These are phyloP conservation scores for Trichopoda pennipes DNA, from an alignment of 2,888 invertebrate species.

Conservation along the genomic window DNA sequence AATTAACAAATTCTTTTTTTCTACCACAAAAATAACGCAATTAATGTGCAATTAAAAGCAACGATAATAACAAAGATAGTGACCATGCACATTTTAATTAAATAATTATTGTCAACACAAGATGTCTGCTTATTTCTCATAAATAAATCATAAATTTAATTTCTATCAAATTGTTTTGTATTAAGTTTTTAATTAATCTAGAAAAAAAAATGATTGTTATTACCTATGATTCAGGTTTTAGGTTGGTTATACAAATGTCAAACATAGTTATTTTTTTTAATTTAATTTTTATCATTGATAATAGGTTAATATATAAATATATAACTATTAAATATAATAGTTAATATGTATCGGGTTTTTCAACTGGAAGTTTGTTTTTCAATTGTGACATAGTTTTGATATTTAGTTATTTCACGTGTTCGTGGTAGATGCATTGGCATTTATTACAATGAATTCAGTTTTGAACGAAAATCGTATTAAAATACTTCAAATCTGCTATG, in stretches of 20 bases:
- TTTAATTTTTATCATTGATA: background rate
- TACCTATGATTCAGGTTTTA: background rate
- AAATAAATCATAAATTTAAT: conserved; percentile 22
- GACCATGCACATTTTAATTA: conserved; percentile 41
- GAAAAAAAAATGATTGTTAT: background rate
- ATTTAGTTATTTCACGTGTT: no score
- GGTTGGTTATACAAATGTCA: conserved; percentile 44
- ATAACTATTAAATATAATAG: no score
- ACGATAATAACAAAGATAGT: conserved; percentile 14
- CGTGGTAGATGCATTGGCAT: no score
- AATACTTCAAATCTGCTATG: no score
- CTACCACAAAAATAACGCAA: conserved; percentile 1
- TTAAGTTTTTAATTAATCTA: conserved; percentile 18
- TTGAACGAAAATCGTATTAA: no score
- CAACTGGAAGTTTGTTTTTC: no score
- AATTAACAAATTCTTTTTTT: conserved; percentile 32
- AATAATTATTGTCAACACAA: conserved; percentile 55
- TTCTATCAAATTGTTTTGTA: conserved; percentile 6
- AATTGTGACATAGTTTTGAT: no score
- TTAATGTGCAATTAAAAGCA: conserved; percentile 34
- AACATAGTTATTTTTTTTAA: conserved; percentile 27
- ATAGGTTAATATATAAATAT: no score
- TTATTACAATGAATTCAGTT: no score
- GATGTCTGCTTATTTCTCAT: conserved; percentile 15
- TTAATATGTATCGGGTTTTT: no score